Conservation (phyloP, 2,113 vertebrate species). For the Tympanuchus pallidicinctus region DNA sequence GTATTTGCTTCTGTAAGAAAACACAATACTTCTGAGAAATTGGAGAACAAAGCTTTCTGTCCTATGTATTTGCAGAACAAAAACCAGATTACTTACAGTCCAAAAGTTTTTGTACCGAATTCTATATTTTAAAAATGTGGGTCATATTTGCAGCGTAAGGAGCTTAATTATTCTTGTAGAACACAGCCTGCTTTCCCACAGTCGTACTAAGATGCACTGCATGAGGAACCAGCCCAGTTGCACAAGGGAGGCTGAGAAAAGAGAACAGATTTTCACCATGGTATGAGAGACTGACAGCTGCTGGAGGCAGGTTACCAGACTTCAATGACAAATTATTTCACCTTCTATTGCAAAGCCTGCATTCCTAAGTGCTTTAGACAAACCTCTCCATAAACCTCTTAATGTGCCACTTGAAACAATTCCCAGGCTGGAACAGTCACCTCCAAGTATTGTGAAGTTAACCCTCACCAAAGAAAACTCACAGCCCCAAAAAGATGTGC, state of each 20-base stretch:
- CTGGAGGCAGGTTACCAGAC: constrained; percentile 37
- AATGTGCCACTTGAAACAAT: constrained; percentile 52
- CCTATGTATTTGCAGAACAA: neutral
- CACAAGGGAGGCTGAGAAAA: neutral
- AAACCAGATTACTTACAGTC: neutral
- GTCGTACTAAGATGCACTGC: neutral
- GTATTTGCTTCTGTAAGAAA: neutral
- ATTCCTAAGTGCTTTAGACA: constrained; percentile 42
- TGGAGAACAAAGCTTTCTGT: neutral
- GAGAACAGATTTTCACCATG: neutral
- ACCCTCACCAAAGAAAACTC: constrained; percentile 10
- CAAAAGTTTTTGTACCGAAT: neutral
- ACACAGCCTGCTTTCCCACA: neutral
- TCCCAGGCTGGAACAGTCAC: constrained; percentile 34
- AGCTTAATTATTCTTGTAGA: neutral
- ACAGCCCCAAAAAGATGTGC: neutral
- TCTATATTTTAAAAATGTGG: neutral
- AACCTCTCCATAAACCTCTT: constrained; percentile 37
- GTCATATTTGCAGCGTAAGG: neutral
- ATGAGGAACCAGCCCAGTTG: neutral
- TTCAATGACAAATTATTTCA: constrained; percentile 40
- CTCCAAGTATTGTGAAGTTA: constrained; percentile 1
- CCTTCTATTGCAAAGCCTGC: constrained; percentile 41
- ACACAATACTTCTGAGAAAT: neutral
- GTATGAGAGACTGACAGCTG: neutral